Conservation (phyloP, 2,888 invertebrate genomes). For the Phortica magna region DNA sequence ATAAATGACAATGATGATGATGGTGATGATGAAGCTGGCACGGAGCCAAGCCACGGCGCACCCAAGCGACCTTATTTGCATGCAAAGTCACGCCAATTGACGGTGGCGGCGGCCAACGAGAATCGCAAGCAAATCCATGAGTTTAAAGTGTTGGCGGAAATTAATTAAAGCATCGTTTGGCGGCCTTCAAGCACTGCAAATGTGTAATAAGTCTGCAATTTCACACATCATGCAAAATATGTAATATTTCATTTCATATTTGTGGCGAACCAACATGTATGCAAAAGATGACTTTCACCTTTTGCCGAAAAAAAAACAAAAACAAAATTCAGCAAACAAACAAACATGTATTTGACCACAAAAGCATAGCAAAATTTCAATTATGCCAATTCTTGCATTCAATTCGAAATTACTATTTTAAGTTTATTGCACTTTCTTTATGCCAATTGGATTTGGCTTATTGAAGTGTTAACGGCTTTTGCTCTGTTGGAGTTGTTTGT, state of each 20-base stretch:
- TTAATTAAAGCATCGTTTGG: not conserved
- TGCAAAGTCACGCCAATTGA: slow-evolving; percentile 15
- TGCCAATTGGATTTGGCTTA: slow-evolving; percentile 6
- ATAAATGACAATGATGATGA: not conserved
- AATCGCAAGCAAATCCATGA: not conserved
- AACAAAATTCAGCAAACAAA: too few relatives aligned
- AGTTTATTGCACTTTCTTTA: not conserved
- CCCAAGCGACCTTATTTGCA: slow-evolving; percentile 51
- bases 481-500: not conserved
- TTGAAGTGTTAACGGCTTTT: slow-evolving; percentile 20
- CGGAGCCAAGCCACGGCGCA: not conserved
- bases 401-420: not conserved
- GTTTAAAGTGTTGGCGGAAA: slow-evolving; percentile 22
- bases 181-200: not conserved
- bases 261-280: too few relatives aligned
- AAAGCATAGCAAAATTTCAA: not conserved
- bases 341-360: too few relatives aligned
- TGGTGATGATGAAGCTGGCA: slow-evolving; percentile 9
- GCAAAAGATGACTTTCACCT: too few relatives aligned
- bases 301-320: too few relatives aligned
- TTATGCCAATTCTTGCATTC: not conserved
- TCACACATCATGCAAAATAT: not conserved
- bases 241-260: too few relatives aligned
- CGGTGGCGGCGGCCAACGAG: not conserved
- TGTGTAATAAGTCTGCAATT: not conserved